These are phyloP conservation scores for Takifugu bimaculatus DNA, from an alignment of 2,113 vertebrate species.

Conservation along the genomic window DNA sequence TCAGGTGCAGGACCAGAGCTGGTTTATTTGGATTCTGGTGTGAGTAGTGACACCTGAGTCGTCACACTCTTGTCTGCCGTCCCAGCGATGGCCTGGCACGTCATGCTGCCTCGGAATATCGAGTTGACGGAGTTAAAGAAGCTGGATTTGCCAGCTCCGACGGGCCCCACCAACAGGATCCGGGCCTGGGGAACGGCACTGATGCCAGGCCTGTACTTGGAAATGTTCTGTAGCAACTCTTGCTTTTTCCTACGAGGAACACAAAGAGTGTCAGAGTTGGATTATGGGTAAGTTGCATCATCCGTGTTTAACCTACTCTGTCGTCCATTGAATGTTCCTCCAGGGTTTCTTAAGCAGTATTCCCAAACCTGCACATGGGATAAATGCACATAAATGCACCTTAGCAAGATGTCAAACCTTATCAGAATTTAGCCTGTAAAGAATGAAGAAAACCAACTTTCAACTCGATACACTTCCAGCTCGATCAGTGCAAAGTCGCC, in stretches of 20 bases:
- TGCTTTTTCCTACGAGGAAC: constrained; percentile 22
- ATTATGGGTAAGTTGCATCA: not conserved
- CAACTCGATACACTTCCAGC: constrained; percentile 63
- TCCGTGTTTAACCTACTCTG: constrained; percentile 46
- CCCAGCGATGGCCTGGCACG: constrained; percentile 51
- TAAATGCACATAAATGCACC: not conserved
- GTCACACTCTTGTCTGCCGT: constrained; percentile 47
- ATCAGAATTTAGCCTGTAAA: not conserved
- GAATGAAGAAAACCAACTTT: constrained; percentile 37
- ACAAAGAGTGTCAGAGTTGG: not conserved
- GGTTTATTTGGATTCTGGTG: no score
- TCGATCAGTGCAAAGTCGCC: constrained; percentile 48
- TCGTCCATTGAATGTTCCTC: constrained; percentile 56
- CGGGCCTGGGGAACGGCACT: constrained; percentile 27
- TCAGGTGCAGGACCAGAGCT: no score
- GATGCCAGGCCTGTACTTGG: constrained; percentile 12
- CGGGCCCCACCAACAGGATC: constrained; percentile 37
- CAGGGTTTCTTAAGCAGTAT: constrained; percentile 56
- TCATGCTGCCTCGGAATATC: constrained; percentile 53
- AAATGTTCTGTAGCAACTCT: constrained; percentile 28
- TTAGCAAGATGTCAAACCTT: not conserved
- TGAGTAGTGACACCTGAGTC: constrained; percentile 31
- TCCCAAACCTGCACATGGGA: constrained; percentile 32
- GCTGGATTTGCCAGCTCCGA: constrained; percentile 60
- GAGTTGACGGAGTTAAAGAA: constrained; percentile 61